Evolutionary conservation across 2,888 invertebrate genomes (phyloP), one percentile per base, ranked within the genome.

Genomic region (Apamea anceps): DNA sequence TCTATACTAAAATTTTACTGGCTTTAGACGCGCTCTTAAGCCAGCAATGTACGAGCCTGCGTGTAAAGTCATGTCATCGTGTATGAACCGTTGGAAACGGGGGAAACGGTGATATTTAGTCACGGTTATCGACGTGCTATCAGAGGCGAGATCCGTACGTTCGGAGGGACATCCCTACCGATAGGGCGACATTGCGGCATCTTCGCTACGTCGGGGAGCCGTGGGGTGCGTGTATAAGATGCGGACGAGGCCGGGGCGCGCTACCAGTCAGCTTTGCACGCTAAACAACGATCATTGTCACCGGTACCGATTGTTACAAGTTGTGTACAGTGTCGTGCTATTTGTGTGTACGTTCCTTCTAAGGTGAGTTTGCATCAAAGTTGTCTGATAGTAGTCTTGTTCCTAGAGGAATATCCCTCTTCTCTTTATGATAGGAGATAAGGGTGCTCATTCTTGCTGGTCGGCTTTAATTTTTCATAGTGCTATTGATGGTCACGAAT

Each of bases 221-320:
- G 94, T 93, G 94, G 94, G 95, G 95, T 94, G 94, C 91, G 90
- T 93, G 94, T 96, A 96, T 95, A 96, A 95, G 93, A 91, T 87
- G 90, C 88, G 90, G 90, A 91, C 90, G 91, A 90, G 88, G 91
- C 86, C 93, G 92, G 94, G 95, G 94, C 95, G 94, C 93, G 91
- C 90, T 92, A 96, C 90, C 96, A 96, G 96, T 96, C 93, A 92
- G 85, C 91, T 89, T 89, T 90, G 89, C 91, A 90, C 93, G 91
- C 91, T 90, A 90, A 91, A 92, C 93, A 91, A 91, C 91, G 89
- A 92, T 92, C 91, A 93, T 93, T 93, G 93, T 93, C 93, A 91
- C 85, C 88, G 85, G 89, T 91, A 87, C 89, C 79, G 77, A 88
- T 92, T 91, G 90, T 92, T 91, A 90, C 89, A 90, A 87, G 85